These are phyloP conservation scores for Apamea sordens DNA, from an alignment of 2,888 invertebrate species.

Conservation along the genomic window DNA sequence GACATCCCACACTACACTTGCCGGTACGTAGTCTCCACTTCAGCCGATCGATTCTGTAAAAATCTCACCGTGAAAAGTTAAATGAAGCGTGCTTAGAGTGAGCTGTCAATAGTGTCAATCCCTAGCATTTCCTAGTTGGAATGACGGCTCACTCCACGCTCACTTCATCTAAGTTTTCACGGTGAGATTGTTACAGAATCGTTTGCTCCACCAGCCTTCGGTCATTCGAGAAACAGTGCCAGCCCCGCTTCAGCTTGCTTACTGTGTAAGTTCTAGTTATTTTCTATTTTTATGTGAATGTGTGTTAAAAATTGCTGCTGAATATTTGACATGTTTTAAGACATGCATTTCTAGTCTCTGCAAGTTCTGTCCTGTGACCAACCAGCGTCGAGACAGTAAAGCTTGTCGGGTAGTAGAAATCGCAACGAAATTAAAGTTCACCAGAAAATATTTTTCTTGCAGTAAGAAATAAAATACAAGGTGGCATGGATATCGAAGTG, in stretches of 20 bases:
- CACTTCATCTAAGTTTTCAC: too few relatives aligned
- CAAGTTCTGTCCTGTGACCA: not conserved
- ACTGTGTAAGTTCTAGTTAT: not conserved
- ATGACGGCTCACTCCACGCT: too few relatives aligned
- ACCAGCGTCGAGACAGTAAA: not conserved
- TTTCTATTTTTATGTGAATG: not conserved
- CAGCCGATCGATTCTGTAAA: too few relatives aligned
- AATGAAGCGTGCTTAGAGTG: too few relatives aligned
- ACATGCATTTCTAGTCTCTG: not conserved
- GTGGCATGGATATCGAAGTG: too few relatives aligned
- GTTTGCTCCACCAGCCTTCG: not conserved
- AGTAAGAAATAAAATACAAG: not conserved
- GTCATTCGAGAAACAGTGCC: not conserved
- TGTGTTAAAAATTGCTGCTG: not conserved
- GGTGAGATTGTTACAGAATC: too few relatives aligned
- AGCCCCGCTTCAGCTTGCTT: not conserved
- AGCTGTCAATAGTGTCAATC: too few relatives aligned
- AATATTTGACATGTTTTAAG: not conserved
- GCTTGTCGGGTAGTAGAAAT: not conserved
- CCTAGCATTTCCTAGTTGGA: too few relatives aligned
- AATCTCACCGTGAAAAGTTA: too few relatives aligned
- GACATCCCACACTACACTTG: not conserved
- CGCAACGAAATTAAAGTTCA: not conserved
- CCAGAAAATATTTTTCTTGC: constrained; percentile 2
- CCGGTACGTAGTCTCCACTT: not conserved